Percentiles rank a stretch among this genome's conserved stretches.
Conservation (phyloP, 2,888 invertebrate genomes). For the Colostygia pectinataria region DNA sequence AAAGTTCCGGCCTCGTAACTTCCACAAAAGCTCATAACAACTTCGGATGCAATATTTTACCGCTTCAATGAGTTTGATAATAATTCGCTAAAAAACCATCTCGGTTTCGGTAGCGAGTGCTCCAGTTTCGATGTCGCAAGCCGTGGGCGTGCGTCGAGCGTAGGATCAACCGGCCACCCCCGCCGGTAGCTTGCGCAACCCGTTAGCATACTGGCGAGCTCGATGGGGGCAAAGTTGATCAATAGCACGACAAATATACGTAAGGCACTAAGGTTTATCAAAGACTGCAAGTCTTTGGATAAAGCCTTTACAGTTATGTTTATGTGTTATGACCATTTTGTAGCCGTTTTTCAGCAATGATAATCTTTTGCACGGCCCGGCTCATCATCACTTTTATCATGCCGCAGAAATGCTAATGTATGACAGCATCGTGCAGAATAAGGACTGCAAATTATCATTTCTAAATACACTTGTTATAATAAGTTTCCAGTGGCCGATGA, state of each 20-base stretch:
- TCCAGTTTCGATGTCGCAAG: slow-evolving; percentile 75
- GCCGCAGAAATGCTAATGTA: too few relatives aligned
- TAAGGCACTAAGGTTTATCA: neutral
- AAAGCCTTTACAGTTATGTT: too few relatives aligned
- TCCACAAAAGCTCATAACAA: slow-evolving; percentile 41
- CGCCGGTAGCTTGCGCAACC: slow-evolving; percentile 36
- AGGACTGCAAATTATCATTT: too few relatives aligned
- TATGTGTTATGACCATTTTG: too few relatives aligned
- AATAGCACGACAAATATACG: slow-evolving; percentile 30
- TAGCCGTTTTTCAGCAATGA: too few relatives aligned
- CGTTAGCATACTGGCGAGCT: slow-evolving; percentile 55
- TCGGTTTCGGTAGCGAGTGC: slow-evolving; percentile 65
- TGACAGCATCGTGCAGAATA: too few relatives aligned
- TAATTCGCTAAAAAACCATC: slow-evolving; percentile 62
- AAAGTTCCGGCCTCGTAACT: slow-evolving; percentile 36
- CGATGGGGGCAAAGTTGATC: slow-evolving; percentile 49
- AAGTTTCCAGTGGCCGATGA: slow-evolving; percentile 2
- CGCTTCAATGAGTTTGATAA: slow-evolving; percentile 51
- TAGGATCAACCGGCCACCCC: slow-evolving; percentile 70
- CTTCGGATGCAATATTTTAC: slow-evolving; percentile 46
- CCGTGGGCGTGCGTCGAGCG: slow-evolving; percentile 66
- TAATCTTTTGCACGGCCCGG: too few relatives aligned
- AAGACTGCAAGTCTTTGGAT: neutral
- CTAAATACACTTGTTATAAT: too few relatives aligned
- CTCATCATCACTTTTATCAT: too few relatives aligned